Base-by-base conservation (phyloP, 2,113 vertebrate species). In the Antennarius striatus region DNA sequence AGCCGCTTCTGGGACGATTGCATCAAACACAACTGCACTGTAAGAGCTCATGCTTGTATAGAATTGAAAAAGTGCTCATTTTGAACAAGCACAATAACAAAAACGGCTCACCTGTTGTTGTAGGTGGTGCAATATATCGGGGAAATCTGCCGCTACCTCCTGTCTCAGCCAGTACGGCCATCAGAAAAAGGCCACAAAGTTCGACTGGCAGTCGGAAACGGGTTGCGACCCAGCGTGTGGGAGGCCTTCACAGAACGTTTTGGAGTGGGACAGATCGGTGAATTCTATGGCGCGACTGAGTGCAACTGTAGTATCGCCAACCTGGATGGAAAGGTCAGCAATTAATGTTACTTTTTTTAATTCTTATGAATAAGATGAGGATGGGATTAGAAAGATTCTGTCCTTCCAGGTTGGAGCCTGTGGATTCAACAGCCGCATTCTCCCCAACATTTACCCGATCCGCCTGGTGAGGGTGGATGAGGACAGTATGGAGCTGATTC, bases 221-320 rank as follows among this genome's bases (percentile, higher is more conserved):
- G 96, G 0, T 74, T 98, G 54, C 90, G 96, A 1, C 93, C 95
- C 1, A 91, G 92, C 66, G 95, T 98, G 36, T 98, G 96, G 96
- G 93, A 96, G 82, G 95, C 96, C 42, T 98, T 98, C 80, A 91
- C 91, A 0, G 73, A 90, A 32, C 93, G 96, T 36, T 98, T 98
- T 59, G 59, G 83, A 0, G 92, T 98, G 65, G 80, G 71, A 1
- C 95, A 95, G 88, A 92, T 98, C 0, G 96, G 95, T 0, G 96
- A 98, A 89, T 98, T 98, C 90, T 98, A 98, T 0, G 96, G 96
- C 0, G 96, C 96, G 6, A 98, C 96, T 0, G 96, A 98, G 71
- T 98, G 96, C 71, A 98, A 98, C 92, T 98, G 96, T 73, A 96
- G 96, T 90, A 93, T 98, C 0, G 96, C 95, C 75, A 98, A 98